Percentiles rank a stretch among this genome's conserved stretches.
Conservation (phyloP, 1,140 invertebrate genomes). For the Heterodera schachtii region DNA sequence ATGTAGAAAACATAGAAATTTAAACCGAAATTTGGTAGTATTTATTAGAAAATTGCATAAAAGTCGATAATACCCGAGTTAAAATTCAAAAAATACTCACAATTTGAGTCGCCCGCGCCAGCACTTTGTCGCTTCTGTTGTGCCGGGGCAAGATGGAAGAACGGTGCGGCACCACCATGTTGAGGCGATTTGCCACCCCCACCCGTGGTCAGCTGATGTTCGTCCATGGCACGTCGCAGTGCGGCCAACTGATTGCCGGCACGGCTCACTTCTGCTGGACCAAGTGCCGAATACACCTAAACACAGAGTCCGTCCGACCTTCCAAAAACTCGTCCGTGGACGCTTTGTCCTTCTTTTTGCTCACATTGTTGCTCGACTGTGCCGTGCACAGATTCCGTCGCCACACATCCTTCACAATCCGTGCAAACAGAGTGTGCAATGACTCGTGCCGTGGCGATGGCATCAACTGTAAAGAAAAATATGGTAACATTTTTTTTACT, state of each 20-base stretch:
- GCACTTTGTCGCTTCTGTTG: conserved; percentile 14
- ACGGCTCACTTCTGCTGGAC: conserved; percentile 24
- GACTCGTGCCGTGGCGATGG: conserved; percentile 88
- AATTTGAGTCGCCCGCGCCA: background rate
- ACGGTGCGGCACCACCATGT: background rate
- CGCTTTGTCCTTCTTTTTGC: too few relatives aligned
- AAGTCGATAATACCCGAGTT: too few relatives aligned
- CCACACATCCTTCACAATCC: conserved; percentile 59
- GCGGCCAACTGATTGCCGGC: conserved; percentile 14
- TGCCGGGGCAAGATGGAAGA: background rate
- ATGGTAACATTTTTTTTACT: background rate
- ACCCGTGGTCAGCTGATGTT: background rate
- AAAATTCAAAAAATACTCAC: background rate
- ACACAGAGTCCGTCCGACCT: background rate
- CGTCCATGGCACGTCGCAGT: conserved; percentile 22
- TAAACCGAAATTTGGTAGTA: too few relatives aligned
- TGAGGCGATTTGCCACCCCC: background rate
- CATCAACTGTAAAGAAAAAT: conserved; percentile 51
- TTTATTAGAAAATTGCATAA: too few relatives aligned
- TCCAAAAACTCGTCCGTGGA: too few relatives aligned
- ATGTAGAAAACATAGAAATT: too few relatives aligned
- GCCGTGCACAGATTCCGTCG: conserved; percentile 36
- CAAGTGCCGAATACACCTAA: conserved; percentile 21
- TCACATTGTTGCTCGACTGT: background rate
- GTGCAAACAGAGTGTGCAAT: conserved; percentile 72